Percentiles rank a stretch among this genome's conserved stretches.
These are phyloP conservation scores for Perdita meconis DNA, from an alignment of 2,888 invertebrate species.

Conservation along the genomic window DNA sequence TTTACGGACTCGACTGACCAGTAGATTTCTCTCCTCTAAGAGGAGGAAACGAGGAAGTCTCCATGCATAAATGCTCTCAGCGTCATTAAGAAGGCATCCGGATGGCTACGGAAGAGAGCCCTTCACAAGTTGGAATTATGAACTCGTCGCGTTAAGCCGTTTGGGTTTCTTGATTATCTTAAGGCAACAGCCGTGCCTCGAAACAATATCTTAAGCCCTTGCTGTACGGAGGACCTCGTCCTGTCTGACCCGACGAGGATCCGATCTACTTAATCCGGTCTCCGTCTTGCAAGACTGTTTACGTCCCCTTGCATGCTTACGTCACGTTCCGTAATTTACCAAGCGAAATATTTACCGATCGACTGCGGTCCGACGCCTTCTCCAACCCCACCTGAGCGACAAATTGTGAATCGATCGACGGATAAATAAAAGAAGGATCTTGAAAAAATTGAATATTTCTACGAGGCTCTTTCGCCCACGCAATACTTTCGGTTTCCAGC, in stretches of 20 bases:
- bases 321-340: slow-evolving; percentile 71
- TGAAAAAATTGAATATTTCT: too few relatives aligned
- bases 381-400: neutral
- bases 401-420: too few relatives aligned
- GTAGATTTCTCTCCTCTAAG: neutral
- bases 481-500: slow-evolving; percentile 6
- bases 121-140: slow-evolving; percentile 66
- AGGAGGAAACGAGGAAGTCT: neutral
- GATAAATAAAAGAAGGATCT: too few relatives aligned
- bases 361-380: neutral
- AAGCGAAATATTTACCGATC: slow-evolving; percentile 60
- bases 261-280: slow-evolving; percentile 79
- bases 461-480: neutral
- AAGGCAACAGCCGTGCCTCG: slow-evolving; percentile 78
- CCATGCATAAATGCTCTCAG: neutral
- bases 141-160: slow-evolving; percentile 76
- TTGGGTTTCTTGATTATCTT: slow-evolving; percentile 80
- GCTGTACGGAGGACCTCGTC: slow-evolving; percentile 73
- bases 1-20: too few relatives aligned
- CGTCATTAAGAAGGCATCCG: neutral
- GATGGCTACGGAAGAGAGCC: slow-evolving; percentile 3
- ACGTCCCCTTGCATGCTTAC: slow-evolving; percentile 67
- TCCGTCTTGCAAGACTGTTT: slow-evolving; percentile 76
- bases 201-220: slow-evolving; percentile 79
- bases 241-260: slow-evolving; percentile 77